These are phyloP conservation scores for Microtus oregoni DNA, from an alignment of 2,113 vertebrate genomes.

Conservation along the genomic window DNA sequence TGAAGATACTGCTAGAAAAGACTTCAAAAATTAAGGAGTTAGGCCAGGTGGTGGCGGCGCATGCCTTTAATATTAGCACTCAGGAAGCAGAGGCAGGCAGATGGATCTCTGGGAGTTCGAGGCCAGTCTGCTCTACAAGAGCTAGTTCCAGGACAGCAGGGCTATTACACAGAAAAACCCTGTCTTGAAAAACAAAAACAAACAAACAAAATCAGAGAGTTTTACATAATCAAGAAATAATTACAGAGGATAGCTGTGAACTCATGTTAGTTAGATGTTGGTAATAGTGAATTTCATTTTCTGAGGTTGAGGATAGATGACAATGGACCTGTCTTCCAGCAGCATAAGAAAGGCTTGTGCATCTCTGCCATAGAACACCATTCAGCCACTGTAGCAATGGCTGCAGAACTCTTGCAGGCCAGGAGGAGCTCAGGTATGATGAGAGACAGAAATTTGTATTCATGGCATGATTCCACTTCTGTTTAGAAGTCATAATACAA, in stretches of 20 bases:
- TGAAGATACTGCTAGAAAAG: not conserved
- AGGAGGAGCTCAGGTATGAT: not conserved
- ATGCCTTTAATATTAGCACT: no score
- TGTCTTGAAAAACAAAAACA: no score
- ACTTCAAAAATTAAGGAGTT: constrained; percentile 8
- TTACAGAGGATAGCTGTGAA: constrained; percentile 24
- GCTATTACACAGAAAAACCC: no score
- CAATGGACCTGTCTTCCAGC: not conserved
- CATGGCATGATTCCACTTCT: not conserved
- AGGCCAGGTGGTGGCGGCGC: no score
- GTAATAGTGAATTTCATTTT: not conserved
- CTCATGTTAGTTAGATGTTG: constrained; percentile 6
- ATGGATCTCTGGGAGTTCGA: no score
- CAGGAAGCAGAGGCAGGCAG: no score
- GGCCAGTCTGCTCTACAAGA: no score
- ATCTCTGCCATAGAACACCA: not conserved
- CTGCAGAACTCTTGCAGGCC: not conserved
- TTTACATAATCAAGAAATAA: not conserved
- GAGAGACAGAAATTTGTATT: not conserved
- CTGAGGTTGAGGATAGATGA: not conserved
- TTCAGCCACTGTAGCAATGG: not conserved
- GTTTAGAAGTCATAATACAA: constrained; percentile 31
- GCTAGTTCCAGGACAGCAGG: no score
- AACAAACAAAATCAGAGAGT: not conserved
- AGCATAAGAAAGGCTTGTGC: not conserved